Evolutionary conservation across 2,797 vertebrate species (phyloP).

Genomic region (Hemitrygon akajei): DNA sequence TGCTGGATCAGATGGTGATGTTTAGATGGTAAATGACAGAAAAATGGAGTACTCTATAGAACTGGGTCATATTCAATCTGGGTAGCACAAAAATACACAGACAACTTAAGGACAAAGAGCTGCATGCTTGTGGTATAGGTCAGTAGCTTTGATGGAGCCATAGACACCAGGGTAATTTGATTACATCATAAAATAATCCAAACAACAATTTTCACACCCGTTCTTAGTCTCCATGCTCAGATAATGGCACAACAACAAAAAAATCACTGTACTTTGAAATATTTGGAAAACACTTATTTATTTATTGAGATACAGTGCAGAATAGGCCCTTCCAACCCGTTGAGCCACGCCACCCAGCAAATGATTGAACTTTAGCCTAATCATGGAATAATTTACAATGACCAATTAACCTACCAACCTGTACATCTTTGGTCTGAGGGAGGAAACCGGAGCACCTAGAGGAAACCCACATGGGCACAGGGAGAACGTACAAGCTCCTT

Average conservation of each 20-base stretch:
- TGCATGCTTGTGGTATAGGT: no score
- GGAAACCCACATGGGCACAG: no score
- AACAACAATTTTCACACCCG: neutral
- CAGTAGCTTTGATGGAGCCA: neutral
- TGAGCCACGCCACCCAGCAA: no score
- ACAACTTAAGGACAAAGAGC: neutral
- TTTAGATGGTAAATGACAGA: neutral
- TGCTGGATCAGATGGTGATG: neutral
- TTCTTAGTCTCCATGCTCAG: neutral
- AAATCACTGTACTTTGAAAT: neutral
- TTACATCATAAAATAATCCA: neutral
- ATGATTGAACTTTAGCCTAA: no score
- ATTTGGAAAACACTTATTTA: no score
- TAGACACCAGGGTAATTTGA: neutral
- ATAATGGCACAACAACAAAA: neutral
- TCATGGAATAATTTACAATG: no score
- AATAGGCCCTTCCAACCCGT: no score
- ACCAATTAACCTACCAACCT: no score
- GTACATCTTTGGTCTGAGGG: no score
- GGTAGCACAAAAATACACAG: neutral
- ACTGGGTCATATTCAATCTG: neutral
- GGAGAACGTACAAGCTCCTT: no score
- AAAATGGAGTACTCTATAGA: neutral
- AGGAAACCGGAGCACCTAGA: no score
- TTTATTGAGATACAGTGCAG: no score